Percentiles rank a stretch among this genome's conserved stretches.
Conservation (phyloP, 2,113 vertebrate genomes). For the Silurus glanis region DNA sequence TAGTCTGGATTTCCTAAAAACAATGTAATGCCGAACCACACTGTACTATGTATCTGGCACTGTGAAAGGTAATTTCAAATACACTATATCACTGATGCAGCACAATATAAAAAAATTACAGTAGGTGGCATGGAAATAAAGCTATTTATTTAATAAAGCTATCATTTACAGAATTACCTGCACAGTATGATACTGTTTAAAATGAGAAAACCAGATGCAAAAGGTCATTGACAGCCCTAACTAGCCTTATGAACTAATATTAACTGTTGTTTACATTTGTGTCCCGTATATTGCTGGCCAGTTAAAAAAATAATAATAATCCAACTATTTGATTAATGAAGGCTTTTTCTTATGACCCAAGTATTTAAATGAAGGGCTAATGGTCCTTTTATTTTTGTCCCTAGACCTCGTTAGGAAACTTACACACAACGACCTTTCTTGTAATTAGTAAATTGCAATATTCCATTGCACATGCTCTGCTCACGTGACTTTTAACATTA, state of each 20-base stretch:
- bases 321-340: not conserved
- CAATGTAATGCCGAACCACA: conserved; percentile 1
- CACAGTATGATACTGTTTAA: not conserved
- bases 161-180: not conserved
- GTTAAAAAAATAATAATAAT: not conserved
- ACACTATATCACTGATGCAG: not conserved
- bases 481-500: not conserved
- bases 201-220: not conserved
- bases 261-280: not conserved
- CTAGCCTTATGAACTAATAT: too few relatives aligned
- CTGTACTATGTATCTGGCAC: not conserved
- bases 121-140: not conserved
- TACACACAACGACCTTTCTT: not conserved
- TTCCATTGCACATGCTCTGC: not conserved
- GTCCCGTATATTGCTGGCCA: not conserved
- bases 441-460: not conserved
- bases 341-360: not conserved
- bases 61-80: not conserved
- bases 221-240: not conserved
- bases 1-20: conserved; percentile 10
- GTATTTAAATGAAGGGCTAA: not conserved
- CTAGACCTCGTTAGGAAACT: not conserved
- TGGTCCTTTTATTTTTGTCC: too few relatives aligned
- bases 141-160: not conserved
- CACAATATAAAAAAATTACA: not conserved